Conservation (phyloP, 2,888 invertebrate genomes). For the Anthrax anthrax region DNA sequence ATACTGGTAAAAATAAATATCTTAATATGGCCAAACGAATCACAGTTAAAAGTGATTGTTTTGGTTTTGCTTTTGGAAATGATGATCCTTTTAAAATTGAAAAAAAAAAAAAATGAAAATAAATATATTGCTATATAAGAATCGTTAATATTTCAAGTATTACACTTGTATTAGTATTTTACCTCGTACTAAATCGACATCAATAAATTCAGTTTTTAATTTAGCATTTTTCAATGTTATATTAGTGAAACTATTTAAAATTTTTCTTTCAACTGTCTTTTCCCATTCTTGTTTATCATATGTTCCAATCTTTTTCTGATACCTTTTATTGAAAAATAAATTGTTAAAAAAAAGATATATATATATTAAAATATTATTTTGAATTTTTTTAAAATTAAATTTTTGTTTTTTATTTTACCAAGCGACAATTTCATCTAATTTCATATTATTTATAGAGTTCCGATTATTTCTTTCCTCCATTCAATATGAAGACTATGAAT, state of each 20-base stretch:
- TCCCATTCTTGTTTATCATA: conserved; percentile 98
- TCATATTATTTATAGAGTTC: conserved; percentile 22
- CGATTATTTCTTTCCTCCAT: too few species aligned
- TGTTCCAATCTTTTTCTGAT: conserved; percentile 89
- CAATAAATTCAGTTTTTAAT: conserved; percentile 82
- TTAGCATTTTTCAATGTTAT: conserved; percentile 64
- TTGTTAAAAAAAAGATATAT: not conserved
- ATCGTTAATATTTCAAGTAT: not conserved
- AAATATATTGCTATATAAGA: not conserved
- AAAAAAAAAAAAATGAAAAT: not conserved
- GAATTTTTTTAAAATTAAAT: not conserved
- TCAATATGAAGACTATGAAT: not conserved
- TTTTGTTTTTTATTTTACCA: conserved; percentile 20
- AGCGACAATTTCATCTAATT: conserved; percentile 35
- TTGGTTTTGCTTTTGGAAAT: conserved; percentile 90
- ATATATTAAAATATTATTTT: too few species aligned
- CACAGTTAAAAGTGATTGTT: conserved; percentile 76
- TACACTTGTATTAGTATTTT: too few species aligned
- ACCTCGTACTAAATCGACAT: conserved; percentile 93
- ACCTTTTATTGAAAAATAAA: conserved; percentile 41
- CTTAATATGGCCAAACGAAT: conserved; percentile 69
- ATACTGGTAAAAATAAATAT: conserved; percentile 68
- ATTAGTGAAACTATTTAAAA: conserved; percentile 71
- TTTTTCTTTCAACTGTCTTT: conserved; percentile 82
- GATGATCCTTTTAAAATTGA: conserved; percentile 56